These are phyloP conservation scores for Heliconius himera DNA, from an alignment of 1,140 invertebrate species.

Conservation along the genomic window DNA sequence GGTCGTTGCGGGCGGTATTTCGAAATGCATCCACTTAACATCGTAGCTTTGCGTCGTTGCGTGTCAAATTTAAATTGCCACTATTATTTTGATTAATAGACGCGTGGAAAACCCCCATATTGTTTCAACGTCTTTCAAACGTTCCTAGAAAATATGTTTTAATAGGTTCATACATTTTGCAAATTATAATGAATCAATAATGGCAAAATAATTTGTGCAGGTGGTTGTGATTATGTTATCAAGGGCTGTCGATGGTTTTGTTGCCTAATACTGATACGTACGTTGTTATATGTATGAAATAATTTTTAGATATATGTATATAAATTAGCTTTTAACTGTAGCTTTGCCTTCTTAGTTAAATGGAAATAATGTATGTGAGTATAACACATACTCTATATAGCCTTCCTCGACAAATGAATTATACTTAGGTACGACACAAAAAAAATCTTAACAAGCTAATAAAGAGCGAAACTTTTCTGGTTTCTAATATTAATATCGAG, in stretches of 20 bases:
- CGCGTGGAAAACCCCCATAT: slow-evolving; percentile 42
- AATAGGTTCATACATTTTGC: background rate
- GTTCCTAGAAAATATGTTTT: background rate
- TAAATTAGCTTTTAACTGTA: too few species aligned
- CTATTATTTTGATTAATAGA: slow-evolving; percentile 64
- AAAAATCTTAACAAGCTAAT: too few species aligned
- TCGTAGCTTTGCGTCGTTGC: slow-evolving; percentile 52
- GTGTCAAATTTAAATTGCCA: slow-evolving; percentile 62
- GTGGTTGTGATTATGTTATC: background rate
- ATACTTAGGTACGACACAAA: too few species aligned
- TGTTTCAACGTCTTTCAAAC: slow-evolving; percentile 8
- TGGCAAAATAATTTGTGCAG: background rate
- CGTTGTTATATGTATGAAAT: background rate
- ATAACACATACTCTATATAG: too few species aligned
- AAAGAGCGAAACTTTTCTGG: too few species aligned
- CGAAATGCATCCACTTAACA: slow-evolving; percentile 57
- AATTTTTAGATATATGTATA: too few species aligned
- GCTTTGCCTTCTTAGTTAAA: too few species aligned
- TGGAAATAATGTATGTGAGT: too few species aligned
- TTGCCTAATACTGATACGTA: background rate
- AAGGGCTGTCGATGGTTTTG: background rate
- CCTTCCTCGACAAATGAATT: too few species aligned
- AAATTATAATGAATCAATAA: background rate
- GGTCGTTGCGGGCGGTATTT: slow-evolving; percentile 48
- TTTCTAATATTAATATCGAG: too few species aligned